Conservation (phyloP, 2,797 vertebrate genomes). For the Ambastaia sidthimunki region DNA sequence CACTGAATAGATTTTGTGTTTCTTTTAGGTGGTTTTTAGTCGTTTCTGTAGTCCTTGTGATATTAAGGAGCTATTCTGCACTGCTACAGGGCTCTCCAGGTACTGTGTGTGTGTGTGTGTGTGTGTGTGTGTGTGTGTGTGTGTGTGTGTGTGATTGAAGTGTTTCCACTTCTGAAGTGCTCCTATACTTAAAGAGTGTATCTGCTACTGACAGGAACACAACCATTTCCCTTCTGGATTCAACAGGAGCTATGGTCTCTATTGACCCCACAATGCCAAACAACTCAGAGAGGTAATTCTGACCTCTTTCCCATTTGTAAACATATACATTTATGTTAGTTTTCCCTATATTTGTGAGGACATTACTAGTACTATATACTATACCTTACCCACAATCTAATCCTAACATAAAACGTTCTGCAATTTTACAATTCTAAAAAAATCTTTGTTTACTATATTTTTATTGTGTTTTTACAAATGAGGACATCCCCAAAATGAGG, state of each 20-base stretch:
- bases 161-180: constrained; percentile 49
- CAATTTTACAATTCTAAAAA: too few species aligned
- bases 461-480: too few species aligned
- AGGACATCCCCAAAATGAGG: too few species aligned
- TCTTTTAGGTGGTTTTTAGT: constrained; percentile 77
- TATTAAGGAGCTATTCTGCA: constrained; percentile 91
- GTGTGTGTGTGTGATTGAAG: constrained; percentile 36
- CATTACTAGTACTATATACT: too few species aligned
- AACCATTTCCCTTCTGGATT: constrained; percentile 86
- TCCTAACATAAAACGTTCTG: too few species aligned
- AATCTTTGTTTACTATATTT: too few species aligned
- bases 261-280: constrained; percentile 93
- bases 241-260: constrained; percentile 88
- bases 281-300: constrained; percentile 86
- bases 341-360: too few species aligned
- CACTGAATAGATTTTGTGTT: constrained; percentile 27
- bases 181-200: constrained; percentile 45
- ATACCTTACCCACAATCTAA: too few species aligned
- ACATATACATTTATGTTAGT: neutral
- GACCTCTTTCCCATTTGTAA: neutral
- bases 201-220: constrained; percentile 82
- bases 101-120: constrained; percentile 63
- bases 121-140: constrained; percentile 12
- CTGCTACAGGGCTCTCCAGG: constrained; percentile 86
- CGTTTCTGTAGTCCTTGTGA: constrained; percentile 86